Percentiles rank a stretch among this genome's conserved stretches.
Conservation (phyloP, 2,113 vertebrate genomes). For the Perognathus longimembris region DNA sequence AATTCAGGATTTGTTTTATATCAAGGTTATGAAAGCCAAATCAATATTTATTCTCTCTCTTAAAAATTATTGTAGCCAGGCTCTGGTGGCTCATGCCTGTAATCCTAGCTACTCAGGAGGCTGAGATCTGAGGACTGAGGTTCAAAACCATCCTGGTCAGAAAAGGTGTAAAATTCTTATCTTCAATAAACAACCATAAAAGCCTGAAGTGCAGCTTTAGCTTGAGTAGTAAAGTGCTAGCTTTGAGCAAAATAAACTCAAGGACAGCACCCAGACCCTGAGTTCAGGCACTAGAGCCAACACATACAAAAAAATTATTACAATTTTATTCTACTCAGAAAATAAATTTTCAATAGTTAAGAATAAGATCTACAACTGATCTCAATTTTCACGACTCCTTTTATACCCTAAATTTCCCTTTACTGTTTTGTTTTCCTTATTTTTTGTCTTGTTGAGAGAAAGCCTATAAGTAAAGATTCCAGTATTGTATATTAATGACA, state of each 20-base stretch:
- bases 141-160: no score
- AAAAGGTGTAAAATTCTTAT: no score
- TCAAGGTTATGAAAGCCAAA: conserved; percentile 53
- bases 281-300: no score
- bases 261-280: no score
- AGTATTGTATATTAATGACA: not conserved
- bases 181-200: no score
- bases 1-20: conserved; percentile 45
- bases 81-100: no score
- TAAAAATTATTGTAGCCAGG: not conserved
- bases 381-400: conserved; percentile 6
- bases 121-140: no score
- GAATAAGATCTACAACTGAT: conserved; percentile 41
- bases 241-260: no score
- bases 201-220: no score
- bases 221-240: no score
- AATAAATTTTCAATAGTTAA: conserved; percentile 54
- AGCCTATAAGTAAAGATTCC: not conserved
- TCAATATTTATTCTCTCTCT: conserved; percentile 35
- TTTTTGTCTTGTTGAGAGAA: conserved; percentile 35
- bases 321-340: conserved; percentile 41
- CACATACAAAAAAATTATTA: not conserved
- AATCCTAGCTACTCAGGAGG: no score
- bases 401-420: not conserved
- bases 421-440: not conserved